Evolutionary conservation across 2,888 invertebrate species (phyloP).

Genomic region (Monoplex corrugatus): DNA sequence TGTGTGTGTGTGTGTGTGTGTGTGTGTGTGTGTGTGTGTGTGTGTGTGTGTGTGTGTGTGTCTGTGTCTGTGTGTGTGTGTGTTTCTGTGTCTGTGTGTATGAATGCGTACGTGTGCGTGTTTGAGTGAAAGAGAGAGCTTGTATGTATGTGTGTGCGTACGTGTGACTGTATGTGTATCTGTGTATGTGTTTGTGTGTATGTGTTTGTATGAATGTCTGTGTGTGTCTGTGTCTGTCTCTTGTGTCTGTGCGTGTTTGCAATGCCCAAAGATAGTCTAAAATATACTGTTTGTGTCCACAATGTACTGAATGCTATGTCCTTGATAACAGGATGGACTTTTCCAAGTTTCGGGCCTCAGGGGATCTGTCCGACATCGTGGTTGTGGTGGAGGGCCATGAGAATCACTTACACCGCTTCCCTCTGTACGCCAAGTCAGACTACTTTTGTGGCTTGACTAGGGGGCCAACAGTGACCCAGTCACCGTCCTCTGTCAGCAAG

Average conservation of each 20-base stretch:
- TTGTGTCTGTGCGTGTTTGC: background rate
- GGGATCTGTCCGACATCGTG: conserved; percentile 80
- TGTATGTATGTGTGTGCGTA: background rate
- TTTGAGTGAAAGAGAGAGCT: background rate
- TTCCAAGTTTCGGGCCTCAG: conserved; percentile 75
- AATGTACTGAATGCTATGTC: too few species aligned
- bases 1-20: background rate
- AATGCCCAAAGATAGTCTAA: too few species aligned
- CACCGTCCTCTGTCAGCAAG: background rate
- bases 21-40: background rate
- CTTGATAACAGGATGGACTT: conserved; percentile 68
- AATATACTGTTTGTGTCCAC: too few species aligned
- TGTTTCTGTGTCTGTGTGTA: background rate
- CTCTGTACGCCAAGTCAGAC: conserved; percentile 79
- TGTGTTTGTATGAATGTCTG: background rate
- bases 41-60: background rate
- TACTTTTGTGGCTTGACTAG: conserved; percentile 76
- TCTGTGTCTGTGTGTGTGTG: background rate
- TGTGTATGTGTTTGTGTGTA: background rate
- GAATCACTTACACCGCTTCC: conserved; percentile 80
- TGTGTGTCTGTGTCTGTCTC: background rate
- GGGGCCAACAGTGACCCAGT: background rate
- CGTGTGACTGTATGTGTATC: background rate
- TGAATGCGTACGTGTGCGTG: background rate
- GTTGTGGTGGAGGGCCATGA: conserved; percentile 75